A percentile compares a stretch with the other conserved stretches of the same genome.
phyloP scores from a whole-genome alignment of 2,113 vertebrate genomes.

The Struthidea cinerea region DNA sequence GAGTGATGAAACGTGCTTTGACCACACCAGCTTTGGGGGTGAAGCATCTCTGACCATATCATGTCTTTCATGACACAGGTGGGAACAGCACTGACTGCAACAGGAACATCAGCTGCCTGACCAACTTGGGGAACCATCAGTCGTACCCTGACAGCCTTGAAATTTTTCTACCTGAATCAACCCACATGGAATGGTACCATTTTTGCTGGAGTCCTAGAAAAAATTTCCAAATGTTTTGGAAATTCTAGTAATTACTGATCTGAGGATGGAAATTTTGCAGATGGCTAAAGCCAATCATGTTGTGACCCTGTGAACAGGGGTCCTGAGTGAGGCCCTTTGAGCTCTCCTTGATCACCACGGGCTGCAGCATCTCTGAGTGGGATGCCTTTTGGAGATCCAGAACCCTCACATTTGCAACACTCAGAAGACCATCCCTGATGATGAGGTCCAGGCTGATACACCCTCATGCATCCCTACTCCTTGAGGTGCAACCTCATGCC shows the following conservation, averaged over 20 bases:
- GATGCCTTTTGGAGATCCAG: not conserved
- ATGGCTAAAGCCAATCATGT: not conserved
- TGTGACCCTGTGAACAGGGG: not conserved
- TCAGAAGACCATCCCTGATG: too few relatives aligned
- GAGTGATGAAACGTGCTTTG: not conserved
- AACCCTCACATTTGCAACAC: accelerated
- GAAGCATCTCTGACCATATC: not conserved
- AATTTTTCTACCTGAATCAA: not conserved
- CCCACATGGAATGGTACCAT: too few relatives aligned
- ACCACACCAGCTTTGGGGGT: too few relatives aligned
- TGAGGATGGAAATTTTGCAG: not conserved
- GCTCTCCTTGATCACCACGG: not conserved
- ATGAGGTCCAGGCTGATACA: not conserved
- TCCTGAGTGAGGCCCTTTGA: not conserved
- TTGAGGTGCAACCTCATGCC: accelerated
- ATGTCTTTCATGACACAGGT: not conserved
- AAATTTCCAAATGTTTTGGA: not conserved
- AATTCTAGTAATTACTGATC: not conserved
- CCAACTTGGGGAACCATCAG: not conserved
- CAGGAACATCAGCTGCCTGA: not conserved
- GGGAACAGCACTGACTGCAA: not conserved
- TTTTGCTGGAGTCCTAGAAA: not conserved
- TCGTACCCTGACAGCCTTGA: not conserved
- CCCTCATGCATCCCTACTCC: too few relatives aligned
- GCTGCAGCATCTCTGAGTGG: not conserved